phyloP scores from a whole-genome alignment of 1,140 invertebrate genomes.

The Fopius arisanus region DNA sequence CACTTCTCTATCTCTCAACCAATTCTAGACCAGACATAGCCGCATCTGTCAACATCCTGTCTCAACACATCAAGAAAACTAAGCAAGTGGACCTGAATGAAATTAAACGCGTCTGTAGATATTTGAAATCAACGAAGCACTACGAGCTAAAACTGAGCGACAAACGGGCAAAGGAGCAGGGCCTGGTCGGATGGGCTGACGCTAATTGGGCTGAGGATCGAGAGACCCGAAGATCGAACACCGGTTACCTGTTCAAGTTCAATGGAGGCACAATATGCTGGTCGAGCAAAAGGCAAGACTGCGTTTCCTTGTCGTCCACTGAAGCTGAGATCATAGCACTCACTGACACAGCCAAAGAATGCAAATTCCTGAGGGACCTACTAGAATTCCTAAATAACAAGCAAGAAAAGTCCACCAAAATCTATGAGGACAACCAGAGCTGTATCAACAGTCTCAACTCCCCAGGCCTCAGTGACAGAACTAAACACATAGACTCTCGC shows the following conservation, averaged over 20 bases:
- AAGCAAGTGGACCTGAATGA: conserved; percentile 36
- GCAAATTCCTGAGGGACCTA: conserved; percentile 12
- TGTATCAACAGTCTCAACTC: not conserved
- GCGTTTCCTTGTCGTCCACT: conserved; percentile 21
- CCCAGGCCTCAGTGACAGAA: not conserved
- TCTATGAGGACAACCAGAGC: conserved; percentile 30
- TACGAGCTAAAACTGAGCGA: conserved; percentile 13
- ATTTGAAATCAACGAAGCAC: conserved; percentile 40
- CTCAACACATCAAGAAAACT: conserved; percentile 39
- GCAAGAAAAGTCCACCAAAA: conserved; percentile 8
- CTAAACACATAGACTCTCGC: conserved; percentile 4
- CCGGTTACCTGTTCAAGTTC: conserved; percentile 20
- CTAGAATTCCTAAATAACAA: conserved; percentile 12
- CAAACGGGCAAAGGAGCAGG: not conserved
- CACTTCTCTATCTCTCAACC: conserved; percentile 52
- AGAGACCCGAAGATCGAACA: conserved; percentile 10
- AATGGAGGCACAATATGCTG: conserved; percentile 8
- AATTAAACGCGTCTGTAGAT: conserved; percentile 40
- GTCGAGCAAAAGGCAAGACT: conserved; percentile 10
- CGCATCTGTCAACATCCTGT: conserved; percentile 41
- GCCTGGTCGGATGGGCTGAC: conserved; percentile 11
- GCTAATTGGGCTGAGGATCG: conserved; percentile 20
- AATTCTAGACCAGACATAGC: conserved; percentile 55
- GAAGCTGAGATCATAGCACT: conserved; percentile 23
- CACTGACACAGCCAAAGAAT: conserved; percentile 18